Evolutionary conservation across 2,797 vertebrate genomes (phyloP).

Genomic region (Falco rusticolus): DNA sequence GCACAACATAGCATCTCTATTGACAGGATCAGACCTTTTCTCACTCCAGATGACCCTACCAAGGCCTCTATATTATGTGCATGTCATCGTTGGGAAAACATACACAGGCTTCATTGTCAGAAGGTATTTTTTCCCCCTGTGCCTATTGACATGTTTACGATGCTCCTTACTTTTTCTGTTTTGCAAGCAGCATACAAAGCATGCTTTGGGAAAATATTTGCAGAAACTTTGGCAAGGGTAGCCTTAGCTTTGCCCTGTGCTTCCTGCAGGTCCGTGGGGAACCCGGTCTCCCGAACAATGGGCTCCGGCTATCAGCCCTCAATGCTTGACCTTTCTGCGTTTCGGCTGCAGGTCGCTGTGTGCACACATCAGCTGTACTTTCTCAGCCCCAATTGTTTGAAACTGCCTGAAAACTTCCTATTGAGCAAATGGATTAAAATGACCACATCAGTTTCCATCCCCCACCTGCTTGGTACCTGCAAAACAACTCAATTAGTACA

Average conservation of each 20-base stretch:
- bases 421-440: not conserved
- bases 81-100: not conserved
- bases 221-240: conserved; percentile 42
- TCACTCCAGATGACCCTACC: not conserved
- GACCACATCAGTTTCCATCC: not conserved
- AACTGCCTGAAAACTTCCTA: conserved; percentile 48
- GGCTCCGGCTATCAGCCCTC: conserved; percentile 23
- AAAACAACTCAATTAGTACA: not conserved
- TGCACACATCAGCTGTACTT: not conserved
- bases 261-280: conserved; percentile 78
- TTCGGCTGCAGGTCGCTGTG: conserved; percentile 27
- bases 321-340: conserved; percentile 28
- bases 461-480: not conserved
- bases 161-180: not conserved
- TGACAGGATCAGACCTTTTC: not conserved
- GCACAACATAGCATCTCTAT: not conserved
- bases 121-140: not conserved
- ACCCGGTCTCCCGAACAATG: conserved; percentile 72
- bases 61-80: not conserved
- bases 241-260: conserved; percentile 70
- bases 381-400: conserved; percentile 15
- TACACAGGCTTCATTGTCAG: not conserved
- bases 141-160: not conserved
- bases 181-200: not conserved
- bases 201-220: conserved; percentile 44